Evolutionary conservation across 2,888 invertebrate species (phyloP), one percentile per base, ranked within the genome.

Genomic region (Frankliniella intonsa): DNA sequence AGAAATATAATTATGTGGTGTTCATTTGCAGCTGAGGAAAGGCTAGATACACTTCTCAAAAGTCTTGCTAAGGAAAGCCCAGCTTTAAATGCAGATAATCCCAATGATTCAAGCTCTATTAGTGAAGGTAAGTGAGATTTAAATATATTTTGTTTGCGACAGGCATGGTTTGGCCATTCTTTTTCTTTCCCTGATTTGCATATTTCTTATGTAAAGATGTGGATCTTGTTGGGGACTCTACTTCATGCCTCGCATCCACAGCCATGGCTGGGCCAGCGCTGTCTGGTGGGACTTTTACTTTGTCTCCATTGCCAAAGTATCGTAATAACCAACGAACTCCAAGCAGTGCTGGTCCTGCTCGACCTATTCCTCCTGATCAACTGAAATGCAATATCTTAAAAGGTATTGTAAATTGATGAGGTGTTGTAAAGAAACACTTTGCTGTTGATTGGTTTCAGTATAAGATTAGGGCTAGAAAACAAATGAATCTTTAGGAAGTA

Each of bases 311-410:
- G 85, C 93, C 93, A 82, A 94, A 94, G 86, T 94, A 94, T 88
- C 92, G 92, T 87, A 90, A 92, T 87, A 91, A 92, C 25, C 69
- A 76, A 76, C 69, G 69, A 84, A 89, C 92, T 85, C 88, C 91
- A 80, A 91, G 91, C 65, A 91, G 90, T 50, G 87, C 88, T 0
- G 86, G 87, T 83, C 87, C 88, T 38, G 87, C 88, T 19, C 87
- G 88, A 86, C 93, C 94, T 38, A 91, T 97, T 83, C 96, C 97
- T 80, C 95, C 95, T 12, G 96, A 96, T 84, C 95, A 97, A 87
- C 91, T 97, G 84, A 98, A 97, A 89, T 97, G 97, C 89, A 97
- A 95, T 89, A 97, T 97, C 87, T 90, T 97, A 82, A 98, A 98
- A 91, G 95, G 95, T 88, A 91, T 55, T 81, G 25, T 82, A 27